These are phyloP conservation scores for Pangasius larnaudii DNA, from an alignment of 2,797 vertebrate species.

Conservation along the genomic window DNA sequence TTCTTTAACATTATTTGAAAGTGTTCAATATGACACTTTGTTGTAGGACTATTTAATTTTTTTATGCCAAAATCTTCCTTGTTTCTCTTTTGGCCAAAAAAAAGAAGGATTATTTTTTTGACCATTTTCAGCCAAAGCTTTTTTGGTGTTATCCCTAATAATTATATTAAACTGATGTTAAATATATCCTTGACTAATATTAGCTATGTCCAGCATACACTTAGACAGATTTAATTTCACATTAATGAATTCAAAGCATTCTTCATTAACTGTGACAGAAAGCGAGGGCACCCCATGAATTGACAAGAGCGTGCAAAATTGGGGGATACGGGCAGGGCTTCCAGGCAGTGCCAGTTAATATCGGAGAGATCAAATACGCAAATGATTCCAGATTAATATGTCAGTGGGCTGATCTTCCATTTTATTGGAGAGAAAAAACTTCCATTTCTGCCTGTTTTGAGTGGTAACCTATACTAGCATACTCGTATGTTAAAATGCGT, in stretches of 20 bases:
- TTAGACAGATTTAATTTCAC: neutral
- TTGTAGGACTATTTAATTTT: neutral
- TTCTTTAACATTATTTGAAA: neutral
- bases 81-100: neutral
- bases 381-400: neutral
- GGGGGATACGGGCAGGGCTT: neutral
- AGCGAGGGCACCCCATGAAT: neutral
- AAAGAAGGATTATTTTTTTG: too few species aligned
- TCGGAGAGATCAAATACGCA: neutral
- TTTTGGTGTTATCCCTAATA: neutral
- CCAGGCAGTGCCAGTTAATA: neutral
- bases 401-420: neutral
- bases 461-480: neutral
- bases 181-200: neutral
- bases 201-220: neutral
- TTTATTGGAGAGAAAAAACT: neutral
- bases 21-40: neutral
- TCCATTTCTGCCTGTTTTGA: neutral
- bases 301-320: neutral
- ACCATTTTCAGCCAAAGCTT: neutral
- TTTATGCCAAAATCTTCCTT: neutral
- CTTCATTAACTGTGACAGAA: neutral
- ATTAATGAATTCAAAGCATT: neutral
- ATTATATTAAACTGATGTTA: neutral
- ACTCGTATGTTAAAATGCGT: neutral